These are phyloP conservation scores for Urocyon cinereoargenteus DNA, from an alignment of 2,797 vertebrate species.

Conservation along the genomic window DNA sequence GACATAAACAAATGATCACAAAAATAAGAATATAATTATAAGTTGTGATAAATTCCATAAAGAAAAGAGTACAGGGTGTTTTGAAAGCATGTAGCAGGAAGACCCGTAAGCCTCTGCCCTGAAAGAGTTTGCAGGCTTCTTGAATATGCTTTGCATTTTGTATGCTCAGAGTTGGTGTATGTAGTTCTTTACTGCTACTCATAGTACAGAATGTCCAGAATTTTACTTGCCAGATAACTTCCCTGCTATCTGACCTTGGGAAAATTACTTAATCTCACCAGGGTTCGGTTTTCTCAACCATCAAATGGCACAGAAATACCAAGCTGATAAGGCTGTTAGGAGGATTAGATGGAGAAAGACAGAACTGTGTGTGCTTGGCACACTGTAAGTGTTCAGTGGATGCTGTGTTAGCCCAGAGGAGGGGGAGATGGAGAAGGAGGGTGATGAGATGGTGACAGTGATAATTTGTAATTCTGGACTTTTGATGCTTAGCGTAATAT, in stretches of 20 bases:
- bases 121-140: neutral
- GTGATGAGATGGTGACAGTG: neutral
- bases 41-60: neutral
- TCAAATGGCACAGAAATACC: constrained; percentile 31
- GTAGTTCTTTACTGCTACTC: neutral
- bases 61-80: neutral
- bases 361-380: neutral
- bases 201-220: neutral
- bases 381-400: neutral
- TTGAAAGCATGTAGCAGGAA: neutral
- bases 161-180: neutral
- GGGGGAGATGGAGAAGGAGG: no score
- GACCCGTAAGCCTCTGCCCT: neutral
- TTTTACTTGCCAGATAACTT: constrained; percentile 2
- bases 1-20: neutral
- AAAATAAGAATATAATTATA: constrained; percentile 18
- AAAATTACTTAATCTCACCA: constrained; percentile 52
- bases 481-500: neutral
- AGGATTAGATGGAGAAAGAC: constrained; percentile 17
- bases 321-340: neutral
- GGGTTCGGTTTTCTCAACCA: constrained; percentile 13
- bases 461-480: neutral
- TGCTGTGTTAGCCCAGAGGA: neutral
- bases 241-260: neutral
- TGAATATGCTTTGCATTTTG: neutral